Evolutionary conservation across 2,888 invertebrate genomes (phyloP).

Genomic region (Rugalucina vietnamica): DNA sequence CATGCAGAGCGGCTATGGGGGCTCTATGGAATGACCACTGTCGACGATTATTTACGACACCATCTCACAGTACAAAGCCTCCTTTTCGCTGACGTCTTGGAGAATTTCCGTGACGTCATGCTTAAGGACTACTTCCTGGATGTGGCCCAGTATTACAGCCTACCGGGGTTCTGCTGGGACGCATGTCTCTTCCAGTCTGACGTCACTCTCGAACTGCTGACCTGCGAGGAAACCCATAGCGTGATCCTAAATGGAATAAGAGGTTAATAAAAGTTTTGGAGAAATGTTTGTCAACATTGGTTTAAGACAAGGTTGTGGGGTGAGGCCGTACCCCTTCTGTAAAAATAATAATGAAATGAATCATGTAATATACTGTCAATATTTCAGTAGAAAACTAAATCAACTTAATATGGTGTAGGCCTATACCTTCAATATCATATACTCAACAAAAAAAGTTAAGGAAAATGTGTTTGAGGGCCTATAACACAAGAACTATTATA

Average conservation of each 20-base stretch:
- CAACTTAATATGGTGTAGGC: no score
- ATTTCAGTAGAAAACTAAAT: no score
- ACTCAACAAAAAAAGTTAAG: no score
- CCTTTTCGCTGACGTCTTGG: constrained; percentile 10
- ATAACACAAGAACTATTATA: no score
- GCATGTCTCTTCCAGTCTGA: constrained; percentile 17
- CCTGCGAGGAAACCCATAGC: constrained; percentile 12
- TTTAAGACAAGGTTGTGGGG: no score
- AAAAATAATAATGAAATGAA: no score
- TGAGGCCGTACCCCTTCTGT: no score
- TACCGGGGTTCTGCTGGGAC: constrained; percentile 27
- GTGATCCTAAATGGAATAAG: constrained; percentile 18
- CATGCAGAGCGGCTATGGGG: background rate
- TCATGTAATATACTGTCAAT: no score
- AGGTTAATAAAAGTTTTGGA: no score
- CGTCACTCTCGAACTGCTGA: constrained; percentile 5
- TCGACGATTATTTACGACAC: background rate
- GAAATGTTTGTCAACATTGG: no score
- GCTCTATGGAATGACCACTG: background rate
- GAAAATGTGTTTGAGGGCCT: no score
- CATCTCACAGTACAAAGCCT: background rate
- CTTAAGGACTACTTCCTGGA: constrained; percentile 12
- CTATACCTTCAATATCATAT: no score
- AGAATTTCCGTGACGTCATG: constrained; percentile 3
- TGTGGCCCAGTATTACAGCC: constrained; percentile 3